A percentile compares a stretch with the other conserved stretches of the same genome.
These are phyloP conservation scores for Apodemus sylvaticus DNA, from an alignment of 2,113 vertebrate genomes.

Conservation along the genomic window DNA sequence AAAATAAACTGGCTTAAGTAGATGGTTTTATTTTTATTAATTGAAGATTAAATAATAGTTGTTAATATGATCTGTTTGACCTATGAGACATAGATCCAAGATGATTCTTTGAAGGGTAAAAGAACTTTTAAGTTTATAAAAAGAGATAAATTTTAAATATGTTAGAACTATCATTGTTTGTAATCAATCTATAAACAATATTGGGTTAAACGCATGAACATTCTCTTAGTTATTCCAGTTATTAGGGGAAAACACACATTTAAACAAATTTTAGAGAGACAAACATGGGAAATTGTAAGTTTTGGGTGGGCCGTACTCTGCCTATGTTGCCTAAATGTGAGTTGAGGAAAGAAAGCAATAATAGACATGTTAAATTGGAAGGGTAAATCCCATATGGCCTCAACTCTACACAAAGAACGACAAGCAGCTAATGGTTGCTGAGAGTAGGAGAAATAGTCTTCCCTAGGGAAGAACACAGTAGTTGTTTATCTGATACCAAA, in stretches of 20 bases:
- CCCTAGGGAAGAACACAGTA: background rate
- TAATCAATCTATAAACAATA: too few relatives aligned
- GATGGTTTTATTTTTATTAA: background rate
- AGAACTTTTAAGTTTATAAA: too few relatives aligned
- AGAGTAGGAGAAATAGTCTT: background rate
- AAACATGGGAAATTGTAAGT: too few relatives aligned
- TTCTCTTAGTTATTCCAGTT: too few relatives aligned
- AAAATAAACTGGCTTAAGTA: background rate
- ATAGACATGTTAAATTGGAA: background rate
- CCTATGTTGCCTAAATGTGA: background rate
- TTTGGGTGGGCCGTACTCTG: too few relatives aligned
- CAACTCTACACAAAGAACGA: background rate
- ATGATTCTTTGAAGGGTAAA: too few relatives aligned
- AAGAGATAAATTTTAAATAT: too few relatives aligned
- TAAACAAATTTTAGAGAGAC: too few relatives aligned
- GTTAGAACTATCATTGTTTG: too few relatives aligned
- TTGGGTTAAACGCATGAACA: too few relatives aligned
- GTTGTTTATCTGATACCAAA: background rate
- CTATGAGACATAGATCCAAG: too few relatives aligned
- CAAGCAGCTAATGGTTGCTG: background rate
- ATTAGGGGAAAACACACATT: too few relatives aligned
- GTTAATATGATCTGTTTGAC: background rate
- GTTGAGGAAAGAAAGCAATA: background rate
- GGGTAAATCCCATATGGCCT: background rate
- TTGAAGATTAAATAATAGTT: background rate